Base-by-base conservation (phyloP, 2,888 invertebrate species). In the Anoncus sp. region DNA sequence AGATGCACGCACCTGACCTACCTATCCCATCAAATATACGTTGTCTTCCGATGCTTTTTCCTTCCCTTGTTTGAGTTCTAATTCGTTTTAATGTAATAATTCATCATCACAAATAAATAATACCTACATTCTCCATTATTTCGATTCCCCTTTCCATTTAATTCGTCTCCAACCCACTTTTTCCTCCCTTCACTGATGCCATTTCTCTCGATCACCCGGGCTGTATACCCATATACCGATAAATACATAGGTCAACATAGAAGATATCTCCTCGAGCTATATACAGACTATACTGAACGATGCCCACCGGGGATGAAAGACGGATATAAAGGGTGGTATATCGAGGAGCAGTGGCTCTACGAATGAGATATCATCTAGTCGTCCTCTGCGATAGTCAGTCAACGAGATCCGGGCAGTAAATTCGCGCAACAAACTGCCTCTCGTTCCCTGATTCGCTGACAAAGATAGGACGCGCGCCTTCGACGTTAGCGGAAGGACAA, bases 391-490 rank as follows among this genome's bases (percentile, higher is more conserved):
- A 82, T 80, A 83, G 86, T 82, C 75, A 75, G 75, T 78, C 80
- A 81, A 85, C 82, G 80, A 78, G 70, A 83, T 66, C 80, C 66
- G 80, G 66, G 77, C 83, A 81, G 85, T 85, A 86, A 86, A 85
- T 84, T 87, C 83, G 82, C 75, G 82, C 84, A 83, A 83, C 84
- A 81, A 85, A 85, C 84, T 84, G 79, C 77, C 82, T 79, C 79
- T 55, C 53, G 45, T 55, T 24, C 67, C 77, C 69, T 79, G 79
- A 77, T 69, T 69, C 67, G 43, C 55, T 55, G 62, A 65, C 47
- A 38, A 22, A 69, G 77, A 77, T 74, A 76, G 76, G 51, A n/a
- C n/a, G n/a, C n/a, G n/a, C n/a, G 53, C 59, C 65, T 59, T 66
- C 49, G 57, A n/a, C 24, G 49, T 60, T 38, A 20, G 47, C 22